Conservation (phyloP, 2,113 vertebrate species). For the Formicarius rufipectus region DNA sequence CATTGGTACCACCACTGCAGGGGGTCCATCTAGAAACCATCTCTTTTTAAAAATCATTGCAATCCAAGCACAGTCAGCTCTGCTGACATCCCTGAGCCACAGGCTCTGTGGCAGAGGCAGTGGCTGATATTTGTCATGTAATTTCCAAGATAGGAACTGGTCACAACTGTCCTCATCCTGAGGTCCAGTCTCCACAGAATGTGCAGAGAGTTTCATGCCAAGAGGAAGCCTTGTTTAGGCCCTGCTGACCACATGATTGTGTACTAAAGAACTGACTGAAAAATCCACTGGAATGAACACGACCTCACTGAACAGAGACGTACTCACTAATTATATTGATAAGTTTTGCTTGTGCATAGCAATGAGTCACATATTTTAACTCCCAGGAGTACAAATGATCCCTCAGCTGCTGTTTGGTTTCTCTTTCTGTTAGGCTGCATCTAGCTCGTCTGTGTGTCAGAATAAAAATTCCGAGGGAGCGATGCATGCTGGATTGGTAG, state of each 20-base stretch:
- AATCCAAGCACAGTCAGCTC: background rate
- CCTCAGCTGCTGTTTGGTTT: conserved; percentile 8
- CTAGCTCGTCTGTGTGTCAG: background rate
- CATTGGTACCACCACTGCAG: background rate
- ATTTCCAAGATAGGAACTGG: background rate
- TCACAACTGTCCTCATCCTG: background rate
- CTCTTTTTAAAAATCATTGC: background rate
- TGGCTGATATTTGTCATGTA: background rate
- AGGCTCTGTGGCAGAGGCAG: background rate
- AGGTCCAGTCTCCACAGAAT: background rate
- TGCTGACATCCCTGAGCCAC: accelerated
- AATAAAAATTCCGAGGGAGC: background rate
- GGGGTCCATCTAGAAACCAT: background rate
- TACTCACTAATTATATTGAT: background rate
- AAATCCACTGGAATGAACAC: background rate
- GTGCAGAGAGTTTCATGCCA: background rate
- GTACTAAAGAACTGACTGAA: background rate
- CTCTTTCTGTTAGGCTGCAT: background rate
- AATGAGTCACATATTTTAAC: background rate
- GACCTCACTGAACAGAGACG: background rate
- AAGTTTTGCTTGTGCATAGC: conserved; percentile 9
- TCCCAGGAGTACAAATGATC: background rate
- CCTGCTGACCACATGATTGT: background rate
- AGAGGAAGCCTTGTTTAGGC: background rate
- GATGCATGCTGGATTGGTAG: background rate